Percentiles rank a stretch among this genome's conserved stretches.
These are phyloP conservation scores for Thymelicus lineola DNA, from an alignment of 2,888 invertebrate genomes.

Conservation along the genomic window DNA sequence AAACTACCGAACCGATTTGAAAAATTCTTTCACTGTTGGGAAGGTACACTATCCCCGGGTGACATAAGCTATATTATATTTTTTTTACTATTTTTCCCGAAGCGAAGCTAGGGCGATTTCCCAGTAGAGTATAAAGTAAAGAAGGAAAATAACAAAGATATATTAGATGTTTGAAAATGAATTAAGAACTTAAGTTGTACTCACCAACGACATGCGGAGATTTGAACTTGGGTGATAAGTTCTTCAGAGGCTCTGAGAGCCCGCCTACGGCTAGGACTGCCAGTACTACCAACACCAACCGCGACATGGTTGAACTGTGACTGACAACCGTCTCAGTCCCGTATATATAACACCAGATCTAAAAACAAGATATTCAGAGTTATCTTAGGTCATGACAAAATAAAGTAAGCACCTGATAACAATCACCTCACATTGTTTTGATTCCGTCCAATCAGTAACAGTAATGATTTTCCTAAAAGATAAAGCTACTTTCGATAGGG, in stretches of 20 bases:
- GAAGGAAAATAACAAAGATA: too few species aligned
- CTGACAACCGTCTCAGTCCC: slow-evolving; percentile 34
- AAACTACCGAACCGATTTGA: too few species aligned
- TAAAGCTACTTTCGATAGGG: too few species aligned
- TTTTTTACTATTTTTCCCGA: too few species aligned
- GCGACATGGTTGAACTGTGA: slow-evolving; percentile 66
- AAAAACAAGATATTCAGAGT: neutral
- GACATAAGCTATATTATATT: too few species aligned
- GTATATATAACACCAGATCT: slow-evolving; percentile 45
- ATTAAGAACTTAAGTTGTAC: slow-evolving; percentile 42
- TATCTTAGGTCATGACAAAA: neutral
- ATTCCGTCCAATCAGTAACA: too few species aligned
- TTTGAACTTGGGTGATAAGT: neutral
- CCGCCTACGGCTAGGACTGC: slow-evolving; percentile 67
- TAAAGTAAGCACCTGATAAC: neutral
- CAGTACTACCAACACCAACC: slow-evolving; percentile 62
- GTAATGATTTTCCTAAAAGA: too few species aligned
- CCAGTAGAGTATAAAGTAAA: too few species aligned
- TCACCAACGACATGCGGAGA: slow-evolving; percentile 57
- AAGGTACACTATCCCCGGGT: too few species aligned
- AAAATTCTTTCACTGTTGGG: too few species aligned
- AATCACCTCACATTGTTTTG: too few species aligned
- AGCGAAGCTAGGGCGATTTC: too few species aligned
- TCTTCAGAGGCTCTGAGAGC: slow-evolving; percentile 56
- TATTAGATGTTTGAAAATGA: neutral